Evolutionary conservation across 2,113 vertebrate genomes (phyloP).

Genomic region (Callipepla californica): DNA sequence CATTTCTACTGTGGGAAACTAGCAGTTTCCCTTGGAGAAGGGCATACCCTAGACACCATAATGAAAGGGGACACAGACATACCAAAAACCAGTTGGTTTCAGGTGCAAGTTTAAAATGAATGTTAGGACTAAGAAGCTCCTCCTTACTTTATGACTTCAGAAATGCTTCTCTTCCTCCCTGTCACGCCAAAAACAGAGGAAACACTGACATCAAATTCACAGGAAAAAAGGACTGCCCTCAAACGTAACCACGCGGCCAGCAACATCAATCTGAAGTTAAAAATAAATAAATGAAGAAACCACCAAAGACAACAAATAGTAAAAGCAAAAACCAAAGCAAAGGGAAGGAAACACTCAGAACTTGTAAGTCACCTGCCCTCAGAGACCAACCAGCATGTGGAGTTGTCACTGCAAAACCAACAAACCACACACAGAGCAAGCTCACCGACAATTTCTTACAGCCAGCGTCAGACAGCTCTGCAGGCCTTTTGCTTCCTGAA

Average conservation of each 20-base stretch:
- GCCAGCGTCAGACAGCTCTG: neutral
- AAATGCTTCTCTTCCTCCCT: neutral
- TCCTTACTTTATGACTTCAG: neutral
- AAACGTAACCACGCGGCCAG: neutral
- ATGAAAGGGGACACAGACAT: neutral
- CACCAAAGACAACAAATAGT: neutral
- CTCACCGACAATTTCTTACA: neutral
- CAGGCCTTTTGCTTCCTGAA: neutral
- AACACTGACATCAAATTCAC: neutral
- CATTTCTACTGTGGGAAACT: neutral
- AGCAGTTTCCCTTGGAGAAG: neutral
- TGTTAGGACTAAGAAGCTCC: neutral
- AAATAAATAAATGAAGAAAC: neutral
- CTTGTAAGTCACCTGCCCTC: neutral
- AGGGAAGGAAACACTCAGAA: neutral
- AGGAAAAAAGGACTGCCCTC: neutral
- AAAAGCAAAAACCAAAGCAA: neutral
- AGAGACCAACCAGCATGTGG: neutral
- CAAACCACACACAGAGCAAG: fast-evolving
- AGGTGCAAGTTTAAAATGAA: neutral
- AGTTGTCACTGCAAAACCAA: neutral
- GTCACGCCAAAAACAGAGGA: neutral
- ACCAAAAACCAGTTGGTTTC: neutral
- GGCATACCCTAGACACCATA: neutral
- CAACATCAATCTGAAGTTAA: neutral